Base-by-base conservation (phyloP, 2,888 invertebrate genomes). In the Lochmaea crataegi region DNA sequence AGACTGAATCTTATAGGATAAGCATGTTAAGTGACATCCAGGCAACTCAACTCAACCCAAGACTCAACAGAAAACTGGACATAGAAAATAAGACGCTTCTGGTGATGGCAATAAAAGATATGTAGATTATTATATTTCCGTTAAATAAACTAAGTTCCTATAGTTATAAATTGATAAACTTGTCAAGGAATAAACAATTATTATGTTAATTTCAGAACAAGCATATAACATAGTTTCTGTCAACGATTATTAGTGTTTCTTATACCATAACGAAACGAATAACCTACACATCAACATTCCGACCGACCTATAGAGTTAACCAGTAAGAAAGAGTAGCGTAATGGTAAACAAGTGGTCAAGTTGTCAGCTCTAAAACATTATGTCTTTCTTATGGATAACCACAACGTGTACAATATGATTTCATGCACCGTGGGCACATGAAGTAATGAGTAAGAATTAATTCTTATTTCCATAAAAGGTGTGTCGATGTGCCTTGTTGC, bases 391-490 rank as follows among this genome's bases (percentile, higher is more conserved):
- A 26, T 45, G 41, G 18, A 56, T 45, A 64, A 64, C 70, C 70
- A 57, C 45, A 56, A 64, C 51, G 42, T 57, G 70, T 70, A 65
- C 70, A 57, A 56, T 65, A 64, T 65, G 64, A 70, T 70, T 70
- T 70, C 70, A 70, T 48, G 70, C 64, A 45, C 63, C 45, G 64
- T 70, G 64, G 70, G 48, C 70, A 70, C 32, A 45, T 6, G 45
- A 64, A 65, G 42, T 64, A 70, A 70, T 65, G 56, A 70, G 57
- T 63, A 64, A 42, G 48, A 70, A 65, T 70, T 67, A 68, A 68
- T 65, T 65, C 22, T 16, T 42, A 18, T 63, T 38, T 53, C 65
- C 65, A 60, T 60, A 60, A 64, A 58, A 72, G 68, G 72, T 65
- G 67, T 60, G 58, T 53, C 65, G 32, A 38, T n/a, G 26, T n/a